These are phyloP conservation scores for Apaloderma vittatum DNA, from an alignment of 2,113 vertebrate species.

Conservation along the genomic window DNA sequence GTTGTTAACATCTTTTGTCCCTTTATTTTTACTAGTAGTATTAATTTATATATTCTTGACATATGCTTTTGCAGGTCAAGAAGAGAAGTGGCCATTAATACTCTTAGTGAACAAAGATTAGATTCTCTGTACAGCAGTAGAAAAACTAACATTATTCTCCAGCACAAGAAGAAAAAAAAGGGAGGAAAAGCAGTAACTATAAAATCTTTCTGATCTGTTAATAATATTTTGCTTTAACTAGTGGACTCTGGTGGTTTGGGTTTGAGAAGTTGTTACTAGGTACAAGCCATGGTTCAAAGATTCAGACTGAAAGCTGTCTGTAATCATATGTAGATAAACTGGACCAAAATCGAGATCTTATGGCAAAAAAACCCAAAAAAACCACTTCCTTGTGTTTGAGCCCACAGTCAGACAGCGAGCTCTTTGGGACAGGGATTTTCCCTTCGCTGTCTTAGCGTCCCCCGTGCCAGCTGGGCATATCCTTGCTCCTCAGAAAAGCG, in stretches of 20 bases:
- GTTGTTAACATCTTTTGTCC: neutral
- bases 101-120: neutral
- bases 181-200: neutral
- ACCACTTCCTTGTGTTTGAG: neutral
- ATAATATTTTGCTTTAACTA: neutral
- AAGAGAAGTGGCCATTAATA: neutral
- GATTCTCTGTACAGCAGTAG: neutral
- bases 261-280: neutral
- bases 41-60: neutral
- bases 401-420: rapidly evolving
- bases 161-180: neutral
- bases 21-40: neutral
- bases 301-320: neutral
- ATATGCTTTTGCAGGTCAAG: neutral
- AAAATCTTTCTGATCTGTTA: neutral
- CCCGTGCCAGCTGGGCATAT: neutral
- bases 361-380: too few species aligned
- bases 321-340: neutral
- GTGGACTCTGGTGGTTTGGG: too few species aligned
- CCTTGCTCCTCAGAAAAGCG: rapidly evolving
- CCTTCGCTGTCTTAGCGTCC: neutral
- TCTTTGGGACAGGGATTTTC: neutral
- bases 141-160: neutral
- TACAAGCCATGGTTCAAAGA: neutral
- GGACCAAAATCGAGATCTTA: neutral